Base-by-base conservation (phyloP, 2,797 vertebrate genomes). In the Eulemur mongoz region DNA sequence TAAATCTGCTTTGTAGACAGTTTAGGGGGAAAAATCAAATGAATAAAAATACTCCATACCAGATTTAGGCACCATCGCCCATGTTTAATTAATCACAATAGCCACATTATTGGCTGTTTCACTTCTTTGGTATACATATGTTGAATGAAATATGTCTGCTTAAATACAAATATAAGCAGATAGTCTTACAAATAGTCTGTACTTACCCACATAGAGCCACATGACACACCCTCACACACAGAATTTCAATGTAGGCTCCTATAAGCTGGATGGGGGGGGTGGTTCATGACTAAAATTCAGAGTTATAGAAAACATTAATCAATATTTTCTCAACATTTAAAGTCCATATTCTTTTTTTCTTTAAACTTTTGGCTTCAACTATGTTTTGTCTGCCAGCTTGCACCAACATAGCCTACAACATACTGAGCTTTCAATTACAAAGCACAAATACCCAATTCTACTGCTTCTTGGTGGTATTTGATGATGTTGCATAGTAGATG, bases 281-380 rank as follows among this genome's bases (percentile, higher is more conserved):
- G n/a, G 18, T 67, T 72, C n/a, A 83, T 67, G 7, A 70, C 70
- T 73, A 93, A 82, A 94, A 72, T 67, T 73, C 50, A 86, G 14
- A 92, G 84, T 80, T 80, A 1, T 48, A 67, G 43, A 96, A 91
- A 96, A 88, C 30, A 54, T 75, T 94, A 86, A 91, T 92, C n/a
- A 88, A 72, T 89, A 94, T 96, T 95, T 95, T 83, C 27, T 82
- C 30, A 92, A 50, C 81, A 90, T 73, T 95, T 81, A 91, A 85
- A 70, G 30, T 65, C 35, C 20, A 52, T 23, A 38, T 87, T 9
- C 14, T 67, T 85, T 92, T 80, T 30, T 67, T 48, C n/a, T 23
- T 88, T 87, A 82, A 91, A 93, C 40, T 83, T 95, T 93, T 87
- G 70, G 7, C 45, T 89, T 89, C 22, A 75, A 73, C 65, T 75